These are phyloP conservation scores for Hoplias malabaricus DNA, from an alignment of 2,113 vertebrate genomes.

Conservation along the genomic window DNA sequence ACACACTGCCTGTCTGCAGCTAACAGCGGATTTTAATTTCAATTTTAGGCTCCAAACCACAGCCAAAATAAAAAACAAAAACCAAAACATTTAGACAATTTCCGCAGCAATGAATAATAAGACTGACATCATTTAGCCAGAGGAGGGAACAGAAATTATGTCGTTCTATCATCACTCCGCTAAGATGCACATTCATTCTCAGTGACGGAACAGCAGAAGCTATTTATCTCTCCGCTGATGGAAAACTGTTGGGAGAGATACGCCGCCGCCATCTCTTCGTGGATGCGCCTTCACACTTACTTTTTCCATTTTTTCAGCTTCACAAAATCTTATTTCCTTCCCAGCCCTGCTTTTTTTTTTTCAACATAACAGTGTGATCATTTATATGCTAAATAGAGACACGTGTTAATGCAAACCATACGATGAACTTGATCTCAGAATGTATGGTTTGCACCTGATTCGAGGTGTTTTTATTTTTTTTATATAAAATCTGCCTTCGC, in stretches of 20 bases:
- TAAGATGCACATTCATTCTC: slow-evolving; percentile 61
- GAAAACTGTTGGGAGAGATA: slow-evolving; percentile 37
- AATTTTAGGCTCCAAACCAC: neutral
- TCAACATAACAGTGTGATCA: slow-evolving; percentile 41
- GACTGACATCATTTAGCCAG: slow-evolving; percentile 52
- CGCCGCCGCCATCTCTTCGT: slow-evolving; percentile 23
- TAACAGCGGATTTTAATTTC: slow-evolving; percentile 36
- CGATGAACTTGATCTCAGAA: slow-evolving; percentile 39
- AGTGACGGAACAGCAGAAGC: slow-evolving; percentile 56
- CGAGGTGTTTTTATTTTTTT: neutral
- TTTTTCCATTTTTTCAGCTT: slow-evolving; percentile 15
- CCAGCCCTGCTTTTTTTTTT: slow-evolving; percentile 24
- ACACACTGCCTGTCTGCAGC: slow-evolving; percentile 1
- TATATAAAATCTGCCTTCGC: slow-evolving; percentile 18
- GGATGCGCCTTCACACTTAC: slow-evolving; percentile 48
- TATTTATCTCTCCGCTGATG: slow-evolving; percentile 60
- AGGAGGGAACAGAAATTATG: slow-evolving; percentile 52
- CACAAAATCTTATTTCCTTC: slow-evolving; percentile 43
- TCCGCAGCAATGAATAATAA: slow-evolving; percentile 48
- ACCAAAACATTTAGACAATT: slow-evolving; percentile 50
- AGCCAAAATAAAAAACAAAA: slow-evolving; percentile 34
- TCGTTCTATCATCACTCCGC: slow-evolving; percentile 49
- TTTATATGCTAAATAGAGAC: slow-evolving; percentile 65
- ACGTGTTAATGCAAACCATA: slow-evolving; percentile 51
- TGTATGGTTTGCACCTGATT: neutral